phyloP scores from a whole-genome alignment of 2,797 vertebrate species.

The Sebastes itinus region DNA sequence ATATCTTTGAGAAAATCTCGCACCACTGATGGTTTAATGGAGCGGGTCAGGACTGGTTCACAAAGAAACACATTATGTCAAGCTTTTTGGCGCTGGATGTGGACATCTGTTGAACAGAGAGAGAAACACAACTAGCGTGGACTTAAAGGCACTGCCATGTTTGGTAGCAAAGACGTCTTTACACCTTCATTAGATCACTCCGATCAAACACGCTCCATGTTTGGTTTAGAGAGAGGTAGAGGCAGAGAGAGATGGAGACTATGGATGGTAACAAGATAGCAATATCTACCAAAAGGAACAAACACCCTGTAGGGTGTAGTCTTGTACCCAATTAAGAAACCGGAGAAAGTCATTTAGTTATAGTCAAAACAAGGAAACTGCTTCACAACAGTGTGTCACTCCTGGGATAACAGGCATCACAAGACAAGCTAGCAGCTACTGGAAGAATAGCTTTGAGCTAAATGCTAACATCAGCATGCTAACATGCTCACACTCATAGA shows the following conservation, averaged over 20 bases:
- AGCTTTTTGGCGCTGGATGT: neutral
- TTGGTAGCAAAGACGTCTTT: conserved; percentile 19
- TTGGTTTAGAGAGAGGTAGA: neutral
- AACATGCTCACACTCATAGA: neutral
- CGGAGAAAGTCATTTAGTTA: neutral
- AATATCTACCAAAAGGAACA: neutral
- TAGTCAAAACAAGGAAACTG: neutral
- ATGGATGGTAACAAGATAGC: neutral
- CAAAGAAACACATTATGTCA: conserved; percentile 35
- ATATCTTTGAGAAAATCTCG: conserved; percentile 42
- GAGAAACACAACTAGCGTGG: neutral
- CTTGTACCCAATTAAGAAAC: neutral
- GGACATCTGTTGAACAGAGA: conserved; percentile 1
- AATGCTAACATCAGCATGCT: neutral
- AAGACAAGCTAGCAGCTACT: neutral
- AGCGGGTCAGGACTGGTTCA: conserved; percentile 8
- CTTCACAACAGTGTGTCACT: neutral
- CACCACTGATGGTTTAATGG: conserved; percentile 24
- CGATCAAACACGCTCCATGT: neutral
- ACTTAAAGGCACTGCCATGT: conserved; percentile 22
- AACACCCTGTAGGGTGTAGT: neutral
- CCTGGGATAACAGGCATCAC: neutral
- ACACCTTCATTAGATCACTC: neutral
- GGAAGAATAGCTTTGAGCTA: neutral
- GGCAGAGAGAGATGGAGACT: neutral